Conservation (phyloP, 2,888 invertebrate species). For the Atethmia centrago region DNA sequence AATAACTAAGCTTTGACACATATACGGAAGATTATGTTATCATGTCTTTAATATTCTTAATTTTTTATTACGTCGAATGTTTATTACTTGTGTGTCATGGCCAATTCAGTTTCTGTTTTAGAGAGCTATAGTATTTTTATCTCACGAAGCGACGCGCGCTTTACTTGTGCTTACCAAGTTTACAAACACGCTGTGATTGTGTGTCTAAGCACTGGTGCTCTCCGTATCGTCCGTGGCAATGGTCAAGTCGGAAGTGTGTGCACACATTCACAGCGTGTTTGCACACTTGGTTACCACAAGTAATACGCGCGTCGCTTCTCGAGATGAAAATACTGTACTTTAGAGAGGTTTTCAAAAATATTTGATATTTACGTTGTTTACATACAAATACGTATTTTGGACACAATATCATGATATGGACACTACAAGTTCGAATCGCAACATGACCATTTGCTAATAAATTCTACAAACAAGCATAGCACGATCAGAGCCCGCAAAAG, state of each 20-base stretch:
- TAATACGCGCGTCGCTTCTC: too few relatives aligned
- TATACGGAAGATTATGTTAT: slow-evolving; percentile 54
- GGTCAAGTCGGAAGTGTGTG: too few relatives aligned
- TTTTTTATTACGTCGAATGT: background rate
- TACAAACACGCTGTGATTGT: too few relatives aligned
- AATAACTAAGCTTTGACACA: slow-evolving; percentile 65
- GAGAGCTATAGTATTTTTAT: slow-evolving; percentile 38
- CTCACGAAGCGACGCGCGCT: too few relatives aligned
- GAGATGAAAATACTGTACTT: background rate
- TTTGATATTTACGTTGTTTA: background rate
- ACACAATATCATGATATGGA: slow-evolving; percentile 24
- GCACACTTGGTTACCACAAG: too few relatives aligned
- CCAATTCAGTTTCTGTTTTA: slow-evolving; percentile 28
- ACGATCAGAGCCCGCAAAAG: slow-evolving; percentile 4
- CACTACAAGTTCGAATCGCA: background rate
- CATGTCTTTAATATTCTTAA: slow-evolving; percentile 27
- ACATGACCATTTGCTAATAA: slow-evolving; percentile 19
- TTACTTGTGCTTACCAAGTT: too few relatives aligned
- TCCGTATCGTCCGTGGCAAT: too few relatives aligned
- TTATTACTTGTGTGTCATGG: slow-evolving; percentile 22
- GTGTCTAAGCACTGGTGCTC: too few relatives aligned
- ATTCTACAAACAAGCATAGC: slow-evolving; percentile 33
- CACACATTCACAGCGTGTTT: too few relatives aligned
- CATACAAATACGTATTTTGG: background rate
- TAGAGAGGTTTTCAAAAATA: slow-evolving; percentile 30